Percentiles rank a stretch among this genome's conserved stretches.
Evolutionary conservation across 1,140 invertebrate species (phyloP).

Genomic region (Cyclargus thomasi): DNA sequence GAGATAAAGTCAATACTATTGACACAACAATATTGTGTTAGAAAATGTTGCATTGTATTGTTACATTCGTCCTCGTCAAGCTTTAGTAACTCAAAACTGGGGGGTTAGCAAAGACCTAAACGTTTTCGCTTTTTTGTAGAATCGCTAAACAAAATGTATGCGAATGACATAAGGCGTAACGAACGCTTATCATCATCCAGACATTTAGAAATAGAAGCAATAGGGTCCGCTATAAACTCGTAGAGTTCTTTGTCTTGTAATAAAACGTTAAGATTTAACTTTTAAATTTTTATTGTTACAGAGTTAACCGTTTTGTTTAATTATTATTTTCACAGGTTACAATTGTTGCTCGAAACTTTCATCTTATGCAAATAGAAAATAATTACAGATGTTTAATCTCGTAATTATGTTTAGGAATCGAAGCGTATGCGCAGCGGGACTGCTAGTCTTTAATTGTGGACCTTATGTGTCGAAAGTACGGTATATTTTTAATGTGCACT

Average conservation of each 20-base stretch:
- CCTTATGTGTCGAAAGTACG: conserved; percentile 17
- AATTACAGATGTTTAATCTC: conserved; percentile 37
- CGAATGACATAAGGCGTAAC: too few species aligned
- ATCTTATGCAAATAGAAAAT: conserved; percentile 37
- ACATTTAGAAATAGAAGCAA: too few species aligned
- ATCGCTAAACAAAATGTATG: too few species aligned
- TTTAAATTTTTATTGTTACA: not conserved
- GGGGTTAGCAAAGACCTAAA: too few species aligned
- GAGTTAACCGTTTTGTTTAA: conserved; percentile 10
- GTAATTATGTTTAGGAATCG: conserved; percentile 36
- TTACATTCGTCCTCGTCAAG: too few species aligned
- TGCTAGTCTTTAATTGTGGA: conserved; percentile 19
- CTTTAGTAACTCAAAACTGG: too few species aligned
- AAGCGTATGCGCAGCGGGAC: conserved; percentile 17
- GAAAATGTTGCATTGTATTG: not conserved
- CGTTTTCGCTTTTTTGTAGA: too few species aligned
- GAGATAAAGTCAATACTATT: conserved; percentile 8
- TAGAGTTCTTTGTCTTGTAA: not conserved
- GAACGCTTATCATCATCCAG: too few species aligned
- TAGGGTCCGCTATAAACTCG: not conserved
- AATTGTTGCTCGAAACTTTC: conserved; percentile 22
- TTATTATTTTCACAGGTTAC: conserved; percentile 14
- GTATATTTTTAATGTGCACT: not conserved
- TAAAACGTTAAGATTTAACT: not conserved
- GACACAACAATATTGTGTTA: not conserved